Evolutionary conservation across 2,888 invertebrate species (phyloP).

Genomic region (Proisotoma minuta): DNA sequence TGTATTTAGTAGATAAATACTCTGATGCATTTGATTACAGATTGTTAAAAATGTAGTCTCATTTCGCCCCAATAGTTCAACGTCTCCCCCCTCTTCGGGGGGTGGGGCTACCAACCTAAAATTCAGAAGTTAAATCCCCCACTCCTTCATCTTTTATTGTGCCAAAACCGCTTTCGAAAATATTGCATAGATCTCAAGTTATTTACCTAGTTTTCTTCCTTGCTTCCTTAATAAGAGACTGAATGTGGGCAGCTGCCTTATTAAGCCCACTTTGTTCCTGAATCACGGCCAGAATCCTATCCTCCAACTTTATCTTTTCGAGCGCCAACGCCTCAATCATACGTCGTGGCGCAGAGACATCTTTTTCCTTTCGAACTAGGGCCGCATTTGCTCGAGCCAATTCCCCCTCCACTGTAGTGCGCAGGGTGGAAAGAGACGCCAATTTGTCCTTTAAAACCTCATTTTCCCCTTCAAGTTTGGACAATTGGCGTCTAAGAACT

Average conservation of each 20-base stretch:
- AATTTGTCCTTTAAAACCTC: conserved; percentile 32
- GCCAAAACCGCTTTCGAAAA: no score
- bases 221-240: conserved; percentile 52
- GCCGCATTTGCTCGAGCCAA: conserved; percentile 54
- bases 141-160: no score
- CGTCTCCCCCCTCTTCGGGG: no score
- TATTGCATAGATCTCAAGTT: no score
- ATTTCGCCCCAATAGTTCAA: no score
- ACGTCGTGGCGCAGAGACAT: conserved; percentile 29
- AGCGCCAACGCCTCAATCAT: conserved; percentile 55
- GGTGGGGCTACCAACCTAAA: no score
- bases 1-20: no score
- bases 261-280: conserved; percentile 66
- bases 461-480: conserved; percentile 22
- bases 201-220: conserved; percentile 53
- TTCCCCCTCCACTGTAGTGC: conserved; percentile 46
- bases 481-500: conserved; percentile 31
- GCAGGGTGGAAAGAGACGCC: conserved; percentile 27
- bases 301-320: conserved; percentile 62
- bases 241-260: conserved; percentile 60
- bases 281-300: conserved; percentile 60
- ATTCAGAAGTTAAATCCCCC: no score
- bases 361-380: conserved; percentile 51
- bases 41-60: no score
- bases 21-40: no score